Evolutionary conservation across 2,113 vertebrate species (phyloP), one percentile per base, ranked within the genome.

Genomic region (Callocephalon fimbriatum): DNA sequence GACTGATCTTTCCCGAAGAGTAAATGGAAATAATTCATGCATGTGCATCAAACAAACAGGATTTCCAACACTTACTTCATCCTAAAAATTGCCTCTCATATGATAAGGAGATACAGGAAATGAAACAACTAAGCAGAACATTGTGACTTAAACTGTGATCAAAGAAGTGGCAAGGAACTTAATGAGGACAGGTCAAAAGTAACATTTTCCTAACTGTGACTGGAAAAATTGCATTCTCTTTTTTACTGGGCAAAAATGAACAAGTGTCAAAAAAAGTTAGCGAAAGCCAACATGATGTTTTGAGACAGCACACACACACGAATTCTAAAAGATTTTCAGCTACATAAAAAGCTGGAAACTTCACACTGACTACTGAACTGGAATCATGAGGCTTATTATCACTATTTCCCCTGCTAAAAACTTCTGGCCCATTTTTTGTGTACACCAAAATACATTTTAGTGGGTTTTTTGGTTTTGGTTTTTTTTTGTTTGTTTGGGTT

Each of bases 81-180:
- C 71, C 50, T 73, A 50, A 89, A 87, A 65, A 58, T 26, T 58
- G n/a, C 19, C 31, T 82, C n/a, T 56, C 31, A 9, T 32, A 31
- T 4, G 6, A 48, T 32, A 25, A 88, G 40, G n/a, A 12, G 13
- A 65, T 15, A 73, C 1, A 54, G 10, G 12, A 91, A 73, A 22
- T 53, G 48, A 56, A 91, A 67, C 9, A 58, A 53, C 44, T 27
- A 58, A 56, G 26, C 14, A 31, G 44, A 56, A 48, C 26, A 54
- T 6, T 0, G 0, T 25, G 44, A 56, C 26, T 84, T 58, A 45
- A 83, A 79, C 23, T 7, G 15, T 14, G 12, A 82, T n/a, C 21
- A 70, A 89, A 85, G 86, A 37, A 85, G 32, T 2, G 0, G 29
- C 32, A 93, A 76, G 45, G 45, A 85, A n/a, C 0, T 1, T 20